Percentiles rank a stretch among this genome's conserved stretches.
Evolutionary conservation across 2,113 vertebrate genomes (phyloP).

Genomic region (Ascaphus truei): DNA sequence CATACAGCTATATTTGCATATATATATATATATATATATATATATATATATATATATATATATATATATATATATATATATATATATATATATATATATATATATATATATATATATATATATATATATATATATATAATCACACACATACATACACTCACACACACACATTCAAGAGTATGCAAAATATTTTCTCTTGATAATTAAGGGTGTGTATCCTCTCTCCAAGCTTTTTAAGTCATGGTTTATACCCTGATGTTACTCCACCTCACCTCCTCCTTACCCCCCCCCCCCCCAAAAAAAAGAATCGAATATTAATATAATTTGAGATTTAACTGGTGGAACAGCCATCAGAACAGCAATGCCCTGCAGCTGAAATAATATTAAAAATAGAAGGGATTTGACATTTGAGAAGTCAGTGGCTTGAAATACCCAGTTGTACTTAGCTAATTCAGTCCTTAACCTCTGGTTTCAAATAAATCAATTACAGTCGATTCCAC

Average conservation of each 20-base stretch:
- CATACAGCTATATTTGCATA: too few species aligned
- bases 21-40: too few species aligned
- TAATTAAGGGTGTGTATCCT: background rate
- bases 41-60: too few species aligned
- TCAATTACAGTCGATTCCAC: constrained; percentile 90
- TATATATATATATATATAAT: too few species aligned
- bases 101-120: too few species aligned
- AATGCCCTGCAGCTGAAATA: constrained; percentile 84
- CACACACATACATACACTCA: too few species aligned
- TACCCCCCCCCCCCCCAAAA: constrained; percentile 6
- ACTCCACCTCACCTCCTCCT: too few species aligned
- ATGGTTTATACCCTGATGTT: background rate
- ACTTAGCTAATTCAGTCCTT: constrained; percentile 92
- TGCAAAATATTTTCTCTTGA: too few species aligned
- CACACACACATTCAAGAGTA: too few species aligned
- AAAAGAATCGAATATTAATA: constrained; percentile 76
- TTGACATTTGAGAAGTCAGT: constrained; percentile 90
- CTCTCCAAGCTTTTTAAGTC: background rate
- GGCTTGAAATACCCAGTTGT: constrained; percentile 90
- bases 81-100: too few species aligned
- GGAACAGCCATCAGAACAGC: constrained; percentile 71
- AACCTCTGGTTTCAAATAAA: constrained; percentile 91
- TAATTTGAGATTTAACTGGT: constrained; percentile 82
- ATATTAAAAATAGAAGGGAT: constrained; percentile 81
- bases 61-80: too few species aligned